Base-by-base conservation (phyloP, 2,113 vertebrate species). In the Sebastes fasciatus region DNA sequence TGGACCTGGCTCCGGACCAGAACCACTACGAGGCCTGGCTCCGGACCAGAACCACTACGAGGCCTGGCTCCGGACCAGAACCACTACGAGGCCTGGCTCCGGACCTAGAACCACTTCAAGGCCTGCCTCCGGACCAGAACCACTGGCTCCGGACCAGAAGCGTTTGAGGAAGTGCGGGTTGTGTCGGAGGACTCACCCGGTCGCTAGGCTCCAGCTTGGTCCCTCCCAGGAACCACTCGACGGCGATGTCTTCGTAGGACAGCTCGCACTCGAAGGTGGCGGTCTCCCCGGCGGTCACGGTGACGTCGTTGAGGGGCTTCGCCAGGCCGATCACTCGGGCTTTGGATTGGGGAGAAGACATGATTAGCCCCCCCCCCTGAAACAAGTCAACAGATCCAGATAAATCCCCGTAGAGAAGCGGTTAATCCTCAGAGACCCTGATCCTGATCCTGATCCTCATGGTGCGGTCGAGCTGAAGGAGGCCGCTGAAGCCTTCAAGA, bases 211-310 rank as follows among this genome's bases (percentile, higher is more conserved):
- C 97, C 93, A 99, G 88, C 91, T 98, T 98, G 82, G 96, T 95
- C 84, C 94, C 97, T 91, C 95, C 96, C 85, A 99, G 95, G 93
- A 97, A 97, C 98, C 98, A 99, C 80, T 99, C 97, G 80, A 99
- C 98, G 5, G 96, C 88, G 77, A 99, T 98, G 88, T 95, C 98
- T 80, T 99, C 98, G 4, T 97, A 99, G 3, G 98, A 99, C 58
- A 99, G 97, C 91, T 99, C 98, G 0, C 98, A 99, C 46, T 99
- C 96, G 4, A 99, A 99, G 80, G 97, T 98, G 92, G 98, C 98
- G 0, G 97, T 97, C 92, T 99, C 97, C 13, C 98, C 98, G 26
- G 97, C 98, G 1, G 97, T 99, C 87, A 99, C 97, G 0, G 96
- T 97, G 86, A 97, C 96, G 89, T 99, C 97, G 89, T 96, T 97